Evolutionary conservation across 2,888 invertebrate genomes (phyloP), one percentile per base, ranked within the genome.

Genomic region (Polydrusus cervinus): DNA sequence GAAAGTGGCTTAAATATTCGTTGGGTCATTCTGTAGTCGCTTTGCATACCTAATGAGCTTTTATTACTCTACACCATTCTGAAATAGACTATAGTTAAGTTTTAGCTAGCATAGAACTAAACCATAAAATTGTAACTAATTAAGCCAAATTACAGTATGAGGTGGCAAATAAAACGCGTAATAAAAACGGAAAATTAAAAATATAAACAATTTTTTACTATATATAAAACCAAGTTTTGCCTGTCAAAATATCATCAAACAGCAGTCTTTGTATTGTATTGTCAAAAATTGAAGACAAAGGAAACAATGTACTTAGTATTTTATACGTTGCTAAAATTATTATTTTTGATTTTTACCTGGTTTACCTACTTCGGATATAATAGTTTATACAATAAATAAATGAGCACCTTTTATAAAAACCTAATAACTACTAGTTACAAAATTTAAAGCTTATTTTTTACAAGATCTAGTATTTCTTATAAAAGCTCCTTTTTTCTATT

Each of bases 221-320:
- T 5, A 1, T 25, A 25, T 38, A 60, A 60, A 38, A 38, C 38
- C 16, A 38, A 30, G 18, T 38, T 60, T 60, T 53, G 16, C 30
- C 57, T 16, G 16, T 38, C 18, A 60, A 60, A 60, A 60, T 38
- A 60, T 30, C 57, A 11, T 60, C 38, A 18, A 60, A 60, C 62
- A 78, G 81, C 85, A 84, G 85, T 85, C 85, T 85, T 84, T 78
- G 77, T 78, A 68, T 81, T 81, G 83, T 85, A 85, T 85, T 85
- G 85, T 85, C 85, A 81, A 79, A 81, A 81, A 81, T 80, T 61
- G 73, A 77, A 71, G 61, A 62, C 71, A 65, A 74, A 67, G 62
- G 70, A 71, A 67, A 57, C 71, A 25, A 16, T n/a, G n/a, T n/a
- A n/a, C 62, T 43, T 73, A 25, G 25, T 79, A 67, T 71, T 51